Conservation (phyloP, 2,888 invertebrate species). For the Phania funesta region DNA sequence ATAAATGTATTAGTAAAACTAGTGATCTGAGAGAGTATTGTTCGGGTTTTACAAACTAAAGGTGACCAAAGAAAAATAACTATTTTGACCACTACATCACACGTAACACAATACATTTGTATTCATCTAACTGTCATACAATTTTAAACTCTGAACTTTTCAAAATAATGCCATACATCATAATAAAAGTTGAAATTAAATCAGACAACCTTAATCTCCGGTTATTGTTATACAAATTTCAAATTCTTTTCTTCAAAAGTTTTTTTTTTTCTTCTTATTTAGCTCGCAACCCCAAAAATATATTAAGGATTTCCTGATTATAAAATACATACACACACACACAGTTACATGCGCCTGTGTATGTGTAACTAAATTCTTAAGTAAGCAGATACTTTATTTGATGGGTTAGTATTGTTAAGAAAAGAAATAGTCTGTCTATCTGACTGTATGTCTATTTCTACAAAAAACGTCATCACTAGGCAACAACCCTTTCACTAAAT, state of each 20-base stretch:
- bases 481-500: constrained; percentile 54
- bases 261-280: background rate
- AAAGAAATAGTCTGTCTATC: constrained; percentile 21
- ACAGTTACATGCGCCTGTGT: background rate
- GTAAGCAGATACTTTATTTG: constrained; percentile 63
- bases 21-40: background rate
- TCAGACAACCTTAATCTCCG: constrained; percentile 76
- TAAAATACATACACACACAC: background rate
- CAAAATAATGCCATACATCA: constrained; percentile 65
- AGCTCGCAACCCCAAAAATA: constrained; percentile 42
- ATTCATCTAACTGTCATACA: constrained; percentile 62
- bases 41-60: background rate
- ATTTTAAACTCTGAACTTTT: constrained; percentile 50
- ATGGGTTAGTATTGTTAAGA: constrained; percentile 13
- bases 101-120: constrained; percentile 74
- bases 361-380: background rate
- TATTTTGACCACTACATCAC: constrained; percentile 79
- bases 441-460: background rate
- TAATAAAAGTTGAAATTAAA: constrained; percentile 69
- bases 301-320: constrained; percentile 54
- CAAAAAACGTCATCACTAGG: constrained; percentile 53
- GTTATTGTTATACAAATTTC: constrained; percentile 68
- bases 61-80: constrained; percentile 61
- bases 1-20: background rate
- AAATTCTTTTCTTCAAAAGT: constrained; percentile 12